A percentile compares a stretch with the other conserved stretches of the same genome.
phyloP scores from a whole-genome alignment of 2,888 invertebrate species.

The Epirrhoe alternata region DNA sequence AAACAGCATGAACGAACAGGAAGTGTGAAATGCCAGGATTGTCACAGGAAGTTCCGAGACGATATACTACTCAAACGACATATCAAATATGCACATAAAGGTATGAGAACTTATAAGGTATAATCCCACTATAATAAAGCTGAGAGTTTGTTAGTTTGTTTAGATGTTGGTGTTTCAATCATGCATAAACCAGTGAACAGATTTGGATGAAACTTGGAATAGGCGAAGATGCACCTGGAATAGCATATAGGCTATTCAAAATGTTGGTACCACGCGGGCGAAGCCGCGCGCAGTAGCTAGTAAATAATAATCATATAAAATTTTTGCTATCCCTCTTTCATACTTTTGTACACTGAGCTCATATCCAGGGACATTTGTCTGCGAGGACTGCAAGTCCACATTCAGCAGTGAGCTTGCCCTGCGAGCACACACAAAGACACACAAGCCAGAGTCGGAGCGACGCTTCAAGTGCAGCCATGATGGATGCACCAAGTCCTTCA shows the following conservation, averaged over 20 bases:
- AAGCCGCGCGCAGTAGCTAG: too few species aligned
- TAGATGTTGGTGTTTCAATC: too few species aligned
- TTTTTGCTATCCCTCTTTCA: conserved; percentile 1
- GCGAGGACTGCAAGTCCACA: conserved; percentile 63
- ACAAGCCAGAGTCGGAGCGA: conserved; percentile 67
- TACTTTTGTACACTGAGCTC: neutral
- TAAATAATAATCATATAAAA: too few species aligned
- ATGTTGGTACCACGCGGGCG: too few species aligned
- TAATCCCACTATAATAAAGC: too few species aligned
- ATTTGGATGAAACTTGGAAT: too few species aligned
- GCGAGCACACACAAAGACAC: conserved; percentile 67
- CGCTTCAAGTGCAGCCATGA: conserved; percentile 63
- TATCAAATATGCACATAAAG: conserved; percentile 77
- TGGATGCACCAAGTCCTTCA: conserved; percentile 73
- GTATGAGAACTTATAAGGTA: conserved; percentile 53
- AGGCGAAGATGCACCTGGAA: too few species aligned
- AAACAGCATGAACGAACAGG: conserved; percentile 74
- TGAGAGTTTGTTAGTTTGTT: too few species aligned
- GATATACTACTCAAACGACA: conserved; percentile 71
- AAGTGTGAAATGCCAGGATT: conserved; percentile 65
- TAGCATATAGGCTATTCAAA: too few species aligned
- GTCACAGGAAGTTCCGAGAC: conserved; percentile 70
- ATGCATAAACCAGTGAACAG: too few species aligned
- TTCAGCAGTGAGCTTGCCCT: conserved; percentile 73
- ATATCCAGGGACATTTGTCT: conserved; percentile 64